Evolutionary conservation across 2,888 invertebrate species (phyloP).

Genomic region (Chrysina gloriosa): DNA sequence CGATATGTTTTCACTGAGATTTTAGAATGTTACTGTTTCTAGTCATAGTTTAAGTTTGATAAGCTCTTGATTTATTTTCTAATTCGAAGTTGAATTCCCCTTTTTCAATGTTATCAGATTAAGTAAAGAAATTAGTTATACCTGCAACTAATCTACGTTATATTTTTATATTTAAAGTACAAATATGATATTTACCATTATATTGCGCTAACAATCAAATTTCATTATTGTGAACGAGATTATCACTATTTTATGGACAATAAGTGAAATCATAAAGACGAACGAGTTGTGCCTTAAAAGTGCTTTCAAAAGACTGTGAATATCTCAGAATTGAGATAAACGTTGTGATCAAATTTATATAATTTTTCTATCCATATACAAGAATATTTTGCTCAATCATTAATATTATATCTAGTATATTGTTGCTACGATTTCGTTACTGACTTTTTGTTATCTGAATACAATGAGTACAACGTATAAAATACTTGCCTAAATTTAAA

Average conservation of each 20-base stretch:
- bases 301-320: slow-evolving; percentile 33
- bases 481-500: slow-evolving; percentile 10
- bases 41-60: slow-evolving; percentile 21
- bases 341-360: slow-evolving; percentile 31
- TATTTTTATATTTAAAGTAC: slow-evolving; percentile 14
- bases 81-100: no score
- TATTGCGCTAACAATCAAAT: slow-evolving; percentile 4
- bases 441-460: slow-evolving; percentile 8
- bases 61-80: no score
- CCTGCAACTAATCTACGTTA: slow-evolving; percentile 18
- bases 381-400: slow-evolving; percentile 27
- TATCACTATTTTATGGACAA: not conserved
- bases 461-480: slow-evolving; percentile 9
- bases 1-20: not conserved
- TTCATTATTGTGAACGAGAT: not conserved
- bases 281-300: slow-evolving; percentile 21
- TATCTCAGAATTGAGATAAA: slow-evolving; percentile 22
- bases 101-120: no score
- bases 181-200: slow-evolving; percentile 23
- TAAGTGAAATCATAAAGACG: slow-evolving; percentile 7
- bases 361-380: slow-evolving; percentile 33
- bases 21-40: not conserved
- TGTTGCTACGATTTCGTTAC: slow-evolving; percentile 1
- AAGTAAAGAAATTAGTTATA: no score
- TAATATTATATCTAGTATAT: slow-evolving; percentile 23